Evolutionary conservation across 2,797 vertebrate genomes (phyloP), one percentile per base, ranked within the genome.

Genomic region (Enteromius treurensis): DNA sequence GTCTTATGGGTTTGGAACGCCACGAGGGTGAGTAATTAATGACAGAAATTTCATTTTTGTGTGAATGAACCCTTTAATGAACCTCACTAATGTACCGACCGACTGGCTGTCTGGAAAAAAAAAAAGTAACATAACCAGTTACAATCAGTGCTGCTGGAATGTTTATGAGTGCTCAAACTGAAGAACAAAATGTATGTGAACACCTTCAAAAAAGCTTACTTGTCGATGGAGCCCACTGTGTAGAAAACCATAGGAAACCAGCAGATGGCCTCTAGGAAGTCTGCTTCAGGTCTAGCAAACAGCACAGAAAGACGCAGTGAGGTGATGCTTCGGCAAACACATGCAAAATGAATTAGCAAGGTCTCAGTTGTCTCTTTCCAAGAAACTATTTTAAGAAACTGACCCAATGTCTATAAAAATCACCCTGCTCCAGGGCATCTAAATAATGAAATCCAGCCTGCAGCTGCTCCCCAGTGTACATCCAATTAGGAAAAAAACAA

Each of bases 171-270:
- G 32, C 9, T 74, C 47, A 74, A 34, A 74, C 32, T 53, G 5
- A 7, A 34, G 5, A 53, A 34, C 17, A 21, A 73, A 53, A 21
- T 32, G 47, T 32, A 58, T 10, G n/a, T 37, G 69, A 45, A 73
- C 17, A 67, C 15, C 29, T 55, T 42, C 0, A 49, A 51, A 32
- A 21, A 19, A 21, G 17, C 14, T 6, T 92, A 96, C 96, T 96
- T 96, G 92, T 96, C 96, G 13, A 96, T 96, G 84, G 96, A 96
- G 84, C 95, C 96, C 80, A 96, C 95, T 74, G 95, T 96, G 92
- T 96, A 96, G 90, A 95, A 96, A 62, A 96, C 95, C 93, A 95
- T 95, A 62, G 96, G 96, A 89, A 96, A 96, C 95, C 95, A 96
- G 85, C 95, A 96, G 83, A 96, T 95, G 10, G 96, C 96, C 88